Evolutionary conservation across 1,140 invertebrate species (phyloP).

Genomic region (Drosophila seguyi): DNA sequence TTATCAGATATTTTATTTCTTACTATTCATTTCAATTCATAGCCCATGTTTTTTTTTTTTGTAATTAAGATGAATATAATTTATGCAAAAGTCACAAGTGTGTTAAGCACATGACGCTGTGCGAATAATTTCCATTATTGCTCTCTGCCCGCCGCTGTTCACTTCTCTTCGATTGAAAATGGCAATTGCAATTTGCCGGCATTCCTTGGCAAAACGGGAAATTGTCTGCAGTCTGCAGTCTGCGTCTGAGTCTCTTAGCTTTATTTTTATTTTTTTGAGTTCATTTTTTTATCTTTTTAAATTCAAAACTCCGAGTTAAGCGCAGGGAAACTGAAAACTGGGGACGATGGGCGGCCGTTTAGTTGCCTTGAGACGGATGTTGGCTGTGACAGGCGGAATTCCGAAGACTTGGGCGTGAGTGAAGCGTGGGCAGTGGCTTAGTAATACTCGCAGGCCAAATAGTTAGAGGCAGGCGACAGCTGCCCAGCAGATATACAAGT

Average conservation of each 20-base stretch:
- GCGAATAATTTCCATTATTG: conserved; percentile 22
- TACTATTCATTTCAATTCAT: conserved; percentile 9
- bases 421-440: conserved; percentile 65
- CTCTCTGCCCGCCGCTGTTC: background rate
- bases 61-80: no score
- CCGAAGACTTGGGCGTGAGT: conserved; percentile 65
- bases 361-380: conserved; percentile 73
- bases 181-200: conserved; percentile 46
- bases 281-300: background rate
- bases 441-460: conserved; percentile 50
- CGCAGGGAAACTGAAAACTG: conserved; percentile 9
- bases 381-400: conserved; percentile 69
- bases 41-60: no score
- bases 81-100: conserved; percentile 10
- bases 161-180: conserved; percentile 27
- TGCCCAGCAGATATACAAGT: conserved; percentile 7
- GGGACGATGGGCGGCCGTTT: conserved; percentile 14
- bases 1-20: background rate
- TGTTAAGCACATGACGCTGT: conserved; percentile 64
- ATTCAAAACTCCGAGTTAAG: background rate
- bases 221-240: conserved; percentile 51
- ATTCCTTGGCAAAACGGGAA: conserved; percentile 53
- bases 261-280: conserved; percentile 12
- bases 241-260: conserved; percentile 10
- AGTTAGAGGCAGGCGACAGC: conserved; percentile 27